phyloP scores from a whole-genome alignment of 2,888 invertebrate species.

The Carabus problematicus region DNA sequence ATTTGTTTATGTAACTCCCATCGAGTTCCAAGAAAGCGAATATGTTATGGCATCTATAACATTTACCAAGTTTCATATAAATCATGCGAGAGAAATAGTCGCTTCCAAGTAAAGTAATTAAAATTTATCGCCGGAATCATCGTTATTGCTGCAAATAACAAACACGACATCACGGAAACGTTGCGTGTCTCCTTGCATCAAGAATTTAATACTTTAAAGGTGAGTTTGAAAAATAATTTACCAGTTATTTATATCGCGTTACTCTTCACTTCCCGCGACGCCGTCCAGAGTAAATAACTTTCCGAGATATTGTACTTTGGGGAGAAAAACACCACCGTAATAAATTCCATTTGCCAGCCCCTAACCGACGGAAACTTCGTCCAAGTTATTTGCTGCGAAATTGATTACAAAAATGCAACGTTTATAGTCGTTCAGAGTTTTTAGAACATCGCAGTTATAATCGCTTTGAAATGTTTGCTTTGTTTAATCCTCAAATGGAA shows the following conservation, averaged over 20 bases:
- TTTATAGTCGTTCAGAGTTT: slow-evolving; percentile 29
- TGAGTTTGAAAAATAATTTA: slow-evolving; percentile 40
- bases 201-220: slow-evolving; percentile 36
- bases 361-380: slow-evolving; percentile 41
- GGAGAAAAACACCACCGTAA: slow-evolving; percentile 40
- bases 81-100: neutral
- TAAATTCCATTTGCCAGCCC: slow-evolving; percentile 41
- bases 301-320: slow-evolving; percentile 40
- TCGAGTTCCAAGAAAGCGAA: neutral
- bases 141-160: slow-evolving; percentile 15
- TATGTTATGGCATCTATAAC: slow-evolving; percentile 1
- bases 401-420: slow-evolving; percentile 41
- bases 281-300: slow-evolving; percentile 34
- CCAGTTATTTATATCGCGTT: slow-evolving; percentile 37
- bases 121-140: slow-evolving; percentile 24
- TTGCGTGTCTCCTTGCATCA: slow-evolving; percentile 33
- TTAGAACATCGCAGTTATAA: neutral
- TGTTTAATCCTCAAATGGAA: too few relatives aligned
- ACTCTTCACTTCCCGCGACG: slow-evolving; percentile 1
- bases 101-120: slow-evolving; percentile 16
- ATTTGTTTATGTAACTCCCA: too few relatives aligned
- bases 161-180: slow-evolving; percentile 16
- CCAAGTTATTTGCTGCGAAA: slow-evolving; percentile 39
- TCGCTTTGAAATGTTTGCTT: too few relatives aligned
- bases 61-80: slow-evolving; percentile 1